Evolutionary conservation across 2,888 invertebrate genomes (phyloP).

Genomic region (Leptopilina myrica): DNA sequence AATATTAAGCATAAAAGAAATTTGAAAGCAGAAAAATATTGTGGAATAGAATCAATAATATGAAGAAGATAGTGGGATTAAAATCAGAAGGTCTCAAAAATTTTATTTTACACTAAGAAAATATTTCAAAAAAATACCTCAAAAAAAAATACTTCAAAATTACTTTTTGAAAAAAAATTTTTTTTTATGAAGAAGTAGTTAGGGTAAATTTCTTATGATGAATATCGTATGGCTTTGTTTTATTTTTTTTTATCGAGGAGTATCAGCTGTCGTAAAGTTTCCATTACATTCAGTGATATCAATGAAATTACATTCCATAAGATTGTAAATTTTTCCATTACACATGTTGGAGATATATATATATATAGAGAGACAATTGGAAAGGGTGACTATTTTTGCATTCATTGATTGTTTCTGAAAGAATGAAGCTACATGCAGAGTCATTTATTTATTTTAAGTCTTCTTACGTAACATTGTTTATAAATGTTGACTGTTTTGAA

Average conservation of each 20-base stretch:
- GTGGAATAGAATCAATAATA: background rate
- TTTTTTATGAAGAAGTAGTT: too few species aligned
- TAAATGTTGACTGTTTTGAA: too few species aligned
- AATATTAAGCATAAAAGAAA: too few species aligned
- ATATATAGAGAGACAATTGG: background rate
- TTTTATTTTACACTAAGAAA: too few species aligned
- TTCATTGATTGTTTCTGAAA: too few species aligned
- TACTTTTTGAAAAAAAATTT: too few species aligned
- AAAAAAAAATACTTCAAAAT: too few species aligned
- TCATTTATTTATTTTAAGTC: too few species aligned
- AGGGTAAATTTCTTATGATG: background rate
- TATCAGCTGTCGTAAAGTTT: conserved; percentile 1
- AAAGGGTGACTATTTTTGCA: background rate
- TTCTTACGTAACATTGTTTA: too few species aligned
- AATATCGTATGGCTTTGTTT: background rate
- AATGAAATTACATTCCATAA: background rate
- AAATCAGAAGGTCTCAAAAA: too few species aligned
- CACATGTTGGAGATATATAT: background rate
- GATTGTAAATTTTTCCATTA: conserved; percentile 8
- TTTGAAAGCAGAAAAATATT: background rate
- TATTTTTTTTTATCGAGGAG: conserved; percentile 1
- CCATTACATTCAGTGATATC: conserved; percentile 11
- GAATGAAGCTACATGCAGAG: too few species aligned
- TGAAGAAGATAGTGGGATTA: background rate
- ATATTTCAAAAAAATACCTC: too few species aligned